Evolutionary conservation across 2,797 vertebrate species (phyloP).

Genomic region (Poecilia wingei): DNA sequence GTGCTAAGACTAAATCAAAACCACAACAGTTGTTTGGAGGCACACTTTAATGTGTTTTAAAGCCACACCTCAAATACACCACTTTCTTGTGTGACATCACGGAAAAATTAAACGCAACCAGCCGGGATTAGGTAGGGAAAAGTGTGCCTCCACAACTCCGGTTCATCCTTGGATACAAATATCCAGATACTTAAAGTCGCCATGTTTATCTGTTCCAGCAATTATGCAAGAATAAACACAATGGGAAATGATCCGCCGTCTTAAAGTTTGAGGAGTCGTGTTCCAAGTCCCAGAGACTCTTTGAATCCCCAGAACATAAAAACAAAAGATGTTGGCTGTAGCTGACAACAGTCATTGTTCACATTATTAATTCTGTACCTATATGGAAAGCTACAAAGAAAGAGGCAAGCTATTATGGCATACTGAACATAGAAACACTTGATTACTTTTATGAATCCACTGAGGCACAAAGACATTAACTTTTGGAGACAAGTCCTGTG

Average conservation of each 20-base stretch:
- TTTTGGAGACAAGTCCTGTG: not conserved
- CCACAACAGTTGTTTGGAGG: not conserved
- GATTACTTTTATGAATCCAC: not conserved
- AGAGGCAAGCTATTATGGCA: not conserved
- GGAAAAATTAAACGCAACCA: not conserved
- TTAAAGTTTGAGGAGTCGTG: not conserved
- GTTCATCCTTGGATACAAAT: not conserved
- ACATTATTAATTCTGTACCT: not conserved
- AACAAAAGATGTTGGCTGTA: not conserved
- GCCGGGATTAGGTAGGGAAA: not conserved
- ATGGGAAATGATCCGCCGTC: not conserved
- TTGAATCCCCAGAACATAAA: not conserved
- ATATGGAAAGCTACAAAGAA: not conserved
- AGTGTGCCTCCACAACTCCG: not conserved
- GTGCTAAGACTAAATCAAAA: not conserved
- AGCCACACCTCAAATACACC: not conserved
- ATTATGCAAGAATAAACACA: not conserved
- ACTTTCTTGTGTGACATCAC: not conserved
- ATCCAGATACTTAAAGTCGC: not conserved
- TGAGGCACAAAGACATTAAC: not conserved
- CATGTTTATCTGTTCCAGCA: not conserved
- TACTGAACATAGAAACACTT: not conserved
- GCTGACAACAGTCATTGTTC: not conserved
- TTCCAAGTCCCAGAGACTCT: not conserved
- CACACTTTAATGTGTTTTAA: not conserved